These are phyloP conservation scores for Leptopterna dolabrata DNA, from an alignment of 2,888 invertebrate genomes.

Conservation along the genomic window DNA sequence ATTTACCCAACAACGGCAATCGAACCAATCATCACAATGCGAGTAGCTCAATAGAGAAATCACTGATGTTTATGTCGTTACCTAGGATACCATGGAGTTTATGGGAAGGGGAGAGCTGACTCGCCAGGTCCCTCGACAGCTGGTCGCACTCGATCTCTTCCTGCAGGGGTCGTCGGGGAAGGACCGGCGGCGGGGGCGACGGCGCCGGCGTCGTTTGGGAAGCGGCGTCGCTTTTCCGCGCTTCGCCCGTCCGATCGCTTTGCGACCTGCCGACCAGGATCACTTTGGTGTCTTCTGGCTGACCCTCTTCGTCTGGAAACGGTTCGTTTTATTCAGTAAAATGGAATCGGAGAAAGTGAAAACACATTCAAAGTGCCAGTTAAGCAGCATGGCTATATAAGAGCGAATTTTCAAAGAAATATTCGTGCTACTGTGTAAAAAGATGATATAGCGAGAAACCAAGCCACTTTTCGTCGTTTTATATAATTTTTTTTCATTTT, in stretches of 20 bases:
- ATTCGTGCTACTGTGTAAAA: no score
- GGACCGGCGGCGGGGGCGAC: conserved; percentile 66
- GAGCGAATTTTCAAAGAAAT: no score
- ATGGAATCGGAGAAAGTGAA: no score
- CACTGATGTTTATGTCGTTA: conserved; percentile 61
- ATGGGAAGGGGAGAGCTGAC: conserved; percentile 74
- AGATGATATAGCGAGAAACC: no score
- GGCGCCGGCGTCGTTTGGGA: conserved; percentile 69
- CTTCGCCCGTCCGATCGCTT: conserved; percentile 56
- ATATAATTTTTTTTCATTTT: no score
- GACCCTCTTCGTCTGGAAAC: conserved; percentile 53
- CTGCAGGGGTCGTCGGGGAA: conserved; percentile 73
- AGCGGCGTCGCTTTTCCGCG: conserved; percentile 70
- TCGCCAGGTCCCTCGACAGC: conserved; percentile 74
- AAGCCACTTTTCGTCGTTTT: no score
- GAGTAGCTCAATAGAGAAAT: no score
- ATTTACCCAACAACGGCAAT: no score
- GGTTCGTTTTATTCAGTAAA: no score
- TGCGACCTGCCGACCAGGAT: conserved; percentile 55
- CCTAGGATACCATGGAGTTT: conserved; percentile 76
- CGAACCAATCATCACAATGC: no score
- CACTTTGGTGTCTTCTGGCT: conserved; percentile 30
- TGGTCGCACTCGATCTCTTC: conserved; percentile 85
- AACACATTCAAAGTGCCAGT: no score
- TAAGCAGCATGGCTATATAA: no score